These are phyloP conservation scores for Dendropsophus ebraccatus DNA, from an alignment of 2,113 vertebrate species.

Conservation along the genomic window DNA sequence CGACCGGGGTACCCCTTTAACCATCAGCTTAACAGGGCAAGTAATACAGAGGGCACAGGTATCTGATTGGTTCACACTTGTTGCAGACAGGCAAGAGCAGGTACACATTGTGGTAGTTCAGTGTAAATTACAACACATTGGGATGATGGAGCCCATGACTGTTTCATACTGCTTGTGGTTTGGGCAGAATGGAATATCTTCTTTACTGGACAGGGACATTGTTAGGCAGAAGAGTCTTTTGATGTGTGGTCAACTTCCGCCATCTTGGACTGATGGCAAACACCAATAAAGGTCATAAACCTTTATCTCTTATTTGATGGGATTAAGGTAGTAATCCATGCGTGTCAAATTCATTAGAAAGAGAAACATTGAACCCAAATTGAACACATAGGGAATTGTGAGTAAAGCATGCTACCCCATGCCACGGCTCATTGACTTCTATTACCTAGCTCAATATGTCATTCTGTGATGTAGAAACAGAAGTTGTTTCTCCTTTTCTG, in stretches of 20 bases:
- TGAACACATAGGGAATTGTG: constrained; percentile 24
- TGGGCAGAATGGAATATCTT: too few relatives aligned
- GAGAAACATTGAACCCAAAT: constrained; percentile 22
- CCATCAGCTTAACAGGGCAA: too few relatives aligned
- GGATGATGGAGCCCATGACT: too few relatives aligned
- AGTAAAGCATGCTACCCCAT: not conserved
- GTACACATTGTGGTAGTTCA: too few relatives aligned
- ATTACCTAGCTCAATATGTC: constrained; percentile 14
- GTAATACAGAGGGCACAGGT: too few relatives aligned
- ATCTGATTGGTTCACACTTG: too few relatives aligned
- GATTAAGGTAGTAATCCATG: not conserved
- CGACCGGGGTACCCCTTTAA: too few relatives aligned
- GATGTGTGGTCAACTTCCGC: not conserved
- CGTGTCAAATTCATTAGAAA: constrained; percentile 18
- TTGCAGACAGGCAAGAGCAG: too few relatives aligned
- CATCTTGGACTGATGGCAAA: not conserved
- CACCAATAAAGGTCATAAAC: not conserved
- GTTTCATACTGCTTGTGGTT: too few relatives aligned
- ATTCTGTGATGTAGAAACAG: not conserved
- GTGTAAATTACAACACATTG: too few relatives aligned
- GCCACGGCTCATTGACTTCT: constrained; percentile 11
- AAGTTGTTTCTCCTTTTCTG: not conserved
- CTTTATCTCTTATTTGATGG: not conserved
- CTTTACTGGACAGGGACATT: too few relatives aligned
- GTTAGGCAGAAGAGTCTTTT: too few relatives aligned